phyloP scores from a whole-genome alignment of 2,888 invertebrate species.

The Diplazon laetatorius region DNA sequence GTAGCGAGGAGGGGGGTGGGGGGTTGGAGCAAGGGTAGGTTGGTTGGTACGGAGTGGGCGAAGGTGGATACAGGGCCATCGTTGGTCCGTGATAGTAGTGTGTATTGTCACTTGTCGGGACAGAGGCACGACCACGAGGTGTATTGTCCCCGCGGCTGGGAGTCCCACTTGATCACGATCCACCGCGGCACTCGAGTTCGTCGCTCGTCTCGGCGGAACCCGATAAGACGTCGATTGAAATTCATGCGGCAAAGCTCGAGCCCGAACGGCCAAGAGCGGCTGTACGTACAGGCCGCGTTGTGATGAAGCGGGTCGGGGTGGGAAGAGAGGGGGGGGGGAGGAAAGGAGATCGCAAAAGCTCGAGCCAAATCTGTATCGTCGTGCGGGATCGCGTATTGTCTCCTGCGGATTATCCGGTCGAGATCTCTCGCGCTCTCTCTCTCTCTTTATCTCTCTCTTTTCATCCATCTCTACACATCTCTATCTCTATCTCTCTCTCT shows the following conservation, averaged over 20 bases:
- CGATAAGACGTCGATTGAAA: constrained; percentile 83
- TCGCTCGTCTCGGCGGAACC: constrained; percentile 64
- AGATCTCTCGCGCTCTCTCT: constrained; percentile 30
- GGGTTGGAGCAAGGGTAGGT: too few species aligned
- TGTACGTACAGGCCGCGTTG: not conserved
- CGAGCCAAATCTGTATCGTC: constrained; percentile 32
- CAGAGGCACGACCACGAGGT: constrained; percentile 58
- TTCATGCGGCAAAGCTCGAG: constrained; percentile 78
- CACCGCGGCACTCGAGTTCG: constrained; percentile 75
- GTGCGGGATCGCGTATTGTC: constrained; percentile 50
- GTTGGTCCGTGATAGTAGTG: constrained; percentile 34
- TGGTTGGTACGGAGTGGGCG: constrained; percentile 29
- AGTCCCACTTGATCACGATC: constrained; percentile 83
- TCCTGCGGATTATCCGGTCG: constrained; percentile 55
- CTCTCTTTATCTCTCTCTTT: too few species aligned
- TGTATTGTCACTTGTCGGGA: constrained; percentile 62
- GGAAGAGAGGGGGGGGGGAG: too few species aligned
- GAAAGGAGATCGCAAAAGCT: not conserved
- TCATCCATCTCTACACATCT: too few species aligned
- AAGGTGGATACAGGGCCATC: constrained; percentile 52
- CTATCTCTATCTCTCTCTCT: constrained; percentile 24
- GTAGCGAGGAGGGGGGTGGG: too few species aligned
- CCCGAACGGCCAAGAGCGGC: constrained; percentile 51
- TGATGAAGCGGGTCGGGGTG: too few species aligned
- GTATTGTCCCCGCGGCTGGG: constrained; percentile 77